Base-by-base conservation (phyloP, 1,140 invertebrate species). In the Conopomorpha cramerella region DNA sequence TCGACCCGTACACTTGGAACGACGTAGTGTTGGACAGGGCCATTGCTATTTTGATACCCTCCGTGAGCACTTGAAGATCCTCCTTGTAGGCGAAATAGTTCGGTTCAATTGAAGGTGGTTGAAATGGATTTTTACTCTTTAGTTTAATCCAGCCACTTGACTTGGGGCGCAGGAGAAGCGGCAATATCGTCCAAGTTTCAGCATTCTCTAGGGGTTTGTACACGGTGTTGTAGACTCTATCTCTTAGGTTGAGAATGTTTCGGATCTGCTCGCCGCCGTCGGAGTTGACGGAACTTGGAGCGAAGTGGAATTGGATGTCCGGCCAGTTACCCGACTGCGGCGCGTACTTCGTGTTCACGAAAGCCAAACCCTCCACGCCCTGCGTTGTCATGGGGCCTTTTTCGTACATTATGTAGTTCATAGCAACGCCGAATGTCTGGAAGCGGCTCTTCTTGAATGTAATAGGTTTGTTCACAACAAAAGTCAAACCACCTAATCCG, bases 251-350 rank as follows among this genome's bases (percentile, higher is more conserved):
- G 1, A 88, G 64, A 16, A 92, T 90, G 51, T 86, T 88, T 14
- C 84, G 73, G 10, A 91, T 88, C 32, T 88, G 84, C 16, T 89
- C 86, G 1, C 89, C 89, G 1, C 84, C 86, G 46, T 92, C 91
- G 0, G 90, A 92, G 49, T 88, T 90, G 0, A 92, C 81, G 0
- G 88, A 91, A 52, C 87, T 90, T 0, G 90, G 88, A 0, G 87
- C 85, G 51, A 94, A 92, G 47, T 93, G 91, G 45, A 93, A 93
- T 52, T 95, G 91, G 16, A 94, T 82, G 46, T 95, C 91, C 0
- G 92, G 92, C 84, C 87, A 93, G 18, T 86, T 82, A 0, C 83
- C 84, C 0, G 81, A 81, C 3, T 78, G 62, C 30, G 91, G 86
- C 0, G 89, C 89, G 52, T 90, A 93, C 54, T 88, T 90, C 0